Evolutionary conservation across 1,140 invertebrate genomes (phyloP), one percentile per base, ranked within the genome.

Genomic region (Leptinotarsa defecta): DNA sequence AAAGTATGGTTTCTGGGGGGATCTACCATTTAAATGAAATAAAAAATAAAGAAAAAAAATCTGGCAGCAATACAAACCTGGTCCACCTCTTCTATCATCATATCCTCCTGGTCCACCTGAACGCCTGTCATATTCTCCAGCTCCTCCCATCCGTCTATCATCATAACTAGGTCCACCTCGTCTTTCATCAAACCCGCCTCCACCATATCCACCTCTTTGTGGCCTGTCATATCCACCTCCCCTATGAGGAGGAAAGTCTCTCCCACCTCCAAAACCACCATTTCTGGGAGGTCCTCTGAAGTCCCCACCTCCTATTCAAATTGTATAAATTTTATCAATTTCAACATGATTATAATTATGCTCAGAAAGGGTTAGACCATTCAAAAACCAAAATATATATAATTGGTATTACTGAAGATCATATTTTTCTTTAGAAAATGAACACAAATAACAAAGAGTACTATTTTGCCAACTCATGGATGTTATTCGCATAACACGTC

Each of bases 151-250:
- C n/a, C 52, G 15, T 20, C 61, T 27, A 24, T 49, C 62, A n/a
- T 43, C 62, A n/a, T 43, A 34, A 8, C 75, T 74, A 75, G 76
- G 70, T 20, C 78, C 74, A 3, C 75, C 76, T 19, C 80, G 71
- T 61, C 79, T 73, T 63, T 80, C 80, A 71, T 81, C 80, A 71
- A 74, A 80, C 52, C 63, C 71, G 17, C 27, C 79, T 65, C 68
- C 86, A 64, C 83, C 82, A 13, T 71, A 77, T 5, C 76, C 75
- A 19, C 75, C 74, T 43, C 80, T 74, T 61, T 83, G 82, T 69
- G 49, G 82, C 52, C 87, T 81, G 71, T 79, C 83, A 81, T 81
- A 85, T 57, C 76, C 83, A 34, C 82, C 86, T 24, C 71, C 71
- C 67, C 63, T 64, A 17, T 49, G 64, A 6, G 71, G 71, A 13